Evolutionary conservation across 2,888 invertebrate species (phyloP), one percentile per base, ranked within the genome.

Genomic region (Pyrochroa serraticornis): DNA sequence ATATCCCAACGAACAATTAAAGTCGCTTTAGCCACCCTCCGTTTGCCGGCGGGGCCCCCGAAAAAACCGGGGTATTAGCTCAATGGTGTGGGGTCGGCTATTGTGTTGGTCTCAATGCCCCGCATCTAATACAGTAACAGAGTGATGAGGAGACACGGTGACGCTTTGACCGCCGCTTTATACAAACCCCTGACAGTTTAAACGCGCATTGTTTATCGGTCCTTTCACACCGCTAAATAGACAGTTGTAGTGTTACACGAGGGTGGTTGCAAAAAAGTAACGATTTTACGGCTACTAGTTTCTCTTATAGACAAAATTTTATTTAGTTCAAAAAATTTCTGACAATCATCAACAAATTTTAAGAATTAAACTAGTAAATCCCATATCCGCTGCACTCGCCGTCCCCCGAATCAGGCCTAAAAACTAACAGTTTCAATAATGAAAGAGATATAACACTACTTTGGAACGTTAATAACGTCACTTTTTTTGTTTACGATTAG

Each of bases 21-120:
- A 73, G 73, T 73, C 72, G 72, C 66, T 72, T 73, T 73, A 72
- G 63, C 62, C 65, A 65, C 65, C 64, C 66, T 64, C 60, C 66
- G 58, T 63, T 63, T 61, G 63, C 61, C 22, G 22, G 22, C 22
- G 22, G 60, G 60, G 55, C 62, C 56, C 45, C 44, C 43, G 47
- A 36, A 38, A 48, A 45, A 46, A 49, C 54, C 37, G 46, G 41
- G 48, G 58, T 50, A 59, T 50, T 54, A 58, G 44, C 42, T 54
- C 43, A 42, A 52, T 51, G 47, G 43, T 54, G 43, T 53, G 53
- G 58, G 58, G 58, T 58, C 33, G 52, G 48, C 48, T 53, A 53
- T 58, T 58, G 58, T 58, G 38, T 53, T 35, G 53, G 48, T 58
- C 52, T 55, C 54, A 55, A 62, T 63, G 63, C 55, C 35, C 58